A percentile compares a stretch with the other conserved stretches of the same genome.
Conservation (phyloP, 2,888 invertebrate genomes). For the Troglohyphantes excavatus region DNA sequence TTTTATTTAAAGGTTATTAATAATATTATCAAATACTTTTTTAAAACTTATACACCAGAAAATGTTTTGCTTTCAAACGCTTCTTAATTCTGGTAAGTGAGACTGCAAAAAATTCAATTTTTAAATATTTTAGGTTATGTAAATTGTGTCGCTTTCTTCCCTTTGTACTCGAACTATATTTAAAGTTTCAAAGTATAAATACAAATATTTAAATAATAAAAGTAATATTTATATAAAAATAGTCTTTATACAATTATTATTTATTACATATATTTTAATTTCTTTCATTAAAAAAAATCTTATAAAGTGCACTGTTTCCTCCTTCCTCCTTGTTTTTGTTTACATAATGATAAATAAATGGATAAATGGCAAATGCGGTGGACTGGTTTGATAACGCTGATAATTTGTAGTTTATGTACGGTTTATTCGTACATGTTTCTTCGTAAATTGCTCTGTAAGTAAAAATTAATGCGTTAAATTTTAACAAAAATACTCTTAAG, state of each 20-base stretch:
- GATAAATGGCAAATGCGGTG: not conserved
- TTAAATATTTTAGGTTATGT: not conserved
- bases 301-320: not conserved
- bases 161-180: no score
- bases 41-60: not conserved
- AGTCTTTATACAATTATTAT: not conserved
- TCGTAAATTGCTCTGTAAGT: conserved; percentile 47
- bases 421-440: conserved; percentile 58
- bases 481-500: no score
- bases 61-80: not conserved
- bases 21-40: no score
- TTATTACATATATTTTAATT: not conserved
- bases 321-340: not conserved
- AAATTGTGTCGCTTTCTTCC: no score
- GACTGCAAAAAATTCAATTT: not conserved
- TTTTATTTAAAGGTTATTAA: no score
- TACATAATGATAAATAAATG: not conserved
- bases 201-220: no score
- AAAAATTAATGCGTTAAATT: no score
- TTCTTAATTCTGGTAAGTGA: not conserved
- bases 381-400: not conserved
- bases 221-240: no score
- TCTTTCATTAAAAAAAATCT: not conserved
- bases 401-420: not conserved
- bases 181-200: no score